Evolutionary conservation across 2,113 vertebrate species (phyloP).

Genomic region (Sula dactylatra): DNA sequence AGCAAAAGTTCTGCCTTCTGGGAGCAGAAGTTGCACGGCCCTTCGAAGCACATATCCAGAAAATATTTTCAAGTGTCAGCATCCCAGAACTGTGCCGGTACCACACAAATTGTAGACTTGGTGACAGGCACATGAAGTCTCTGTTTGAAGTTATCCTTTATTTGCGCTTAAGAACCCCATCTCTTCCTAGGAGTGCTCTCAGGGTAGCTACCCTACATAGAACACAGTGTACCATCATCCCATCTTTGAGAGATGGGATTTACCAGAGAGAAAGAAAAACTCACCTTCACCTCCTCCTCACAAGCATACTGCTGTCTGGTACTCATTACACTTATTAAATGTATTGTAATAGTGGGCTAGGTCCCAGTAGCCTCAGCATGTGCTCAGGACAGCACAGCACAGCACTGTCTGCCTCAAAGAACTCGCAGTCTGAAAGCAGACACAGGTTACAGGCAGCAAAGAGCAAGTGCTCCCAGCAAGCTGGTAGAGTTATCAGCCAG

Average conservation of each 20-base stretch:
- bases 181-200: background rate
- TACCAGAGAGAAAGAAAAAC: background rate
- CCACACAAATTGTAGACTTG: background rate
- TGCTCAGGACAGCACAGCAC: background rate
- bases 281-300: background rate
- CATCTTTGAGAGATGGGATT: background rate
- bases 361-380: background rate
- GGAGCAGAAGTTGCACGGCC: accelerated
- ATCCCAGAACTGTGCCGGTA: background rate
- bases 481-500: background rate
- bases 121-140: background rate
- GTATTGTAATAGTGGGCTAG: too few relatives aligned
- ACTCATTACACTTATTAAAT: background rate
- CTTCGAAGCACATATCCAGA: background rate
- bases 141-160: background rate
- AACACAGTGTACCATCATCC: background rate
- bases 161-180: background rate
- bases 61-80: background rate
- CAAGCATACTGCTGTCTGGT: background rate
- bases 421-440: background rate
- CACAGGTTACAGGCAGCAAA: background rate
- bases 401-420: background rate
- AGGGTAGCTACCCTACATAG: background rate
- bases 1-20: background rate
- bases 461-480: too few relatives aligned